A percentile compares a stretch with the other conserved stretches of the same genome.
Conservation (phyloP, 2,113 vertebrate genomes). For the Nymphicus hollandicus region DNA sequence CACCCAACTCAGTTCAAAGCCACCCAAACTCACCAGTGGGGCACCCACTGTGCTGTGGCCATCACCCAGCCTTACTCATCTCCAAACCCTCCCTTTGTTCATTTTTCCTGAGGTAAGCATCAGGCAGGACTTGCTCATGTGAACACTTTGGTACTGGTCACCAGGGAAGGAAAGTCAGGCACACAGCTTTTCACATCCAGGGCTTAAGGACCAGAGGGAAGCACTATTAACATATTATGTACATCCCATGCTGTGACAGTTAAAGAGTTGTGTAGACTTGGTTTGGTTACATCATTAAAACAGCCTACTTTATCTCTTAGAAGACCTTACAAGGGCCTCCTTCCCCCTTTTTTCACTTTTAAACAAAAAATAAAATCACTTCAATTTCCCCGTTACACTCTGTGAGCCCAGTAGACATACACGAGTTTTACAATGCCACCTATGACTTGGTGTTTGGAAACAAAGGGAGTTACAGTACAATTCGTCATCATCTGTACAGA, state of each 20-base stretch:
- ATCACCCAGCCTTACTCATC: not conserved
- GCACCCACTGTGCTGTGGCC: accelerated
- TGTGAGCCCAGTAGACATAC: not conserved
- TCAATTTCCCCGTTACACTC: not conserved
- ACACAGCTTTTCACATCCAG: not conserved
- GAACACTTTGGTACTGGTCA: not conserved
- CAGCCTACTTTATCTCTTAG: not conserved
- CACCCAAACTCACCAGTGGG: not conserved
- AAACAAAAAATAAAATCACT: not conserved
- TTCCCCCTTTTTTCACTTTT: not conserved
- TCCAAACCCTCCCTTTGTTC: not conserved
- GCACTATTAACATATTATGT: not conserved
- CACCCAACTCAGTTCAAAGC: not conserved
- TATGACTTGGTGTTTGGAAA: not conserved
- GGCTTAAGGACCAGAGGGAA: not conserved
- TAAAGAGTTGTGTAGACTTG: not conserved
- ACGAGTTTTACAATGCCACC: not conserved
- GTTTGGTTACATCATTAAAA: not conserved
- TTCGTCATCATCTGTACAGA: not conserved
- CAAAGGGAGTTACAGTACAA: not conserved
- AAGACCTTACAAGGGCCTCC: not conserved
- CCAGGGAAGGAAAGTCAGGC: not conserved
- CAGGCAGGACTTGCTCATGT: accelerated
- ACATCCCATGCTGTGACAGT: accelerated
- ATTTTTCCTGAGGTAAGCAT: not conserved